These are phyloP conservation scores for Aix galericulata DNA, from an alignment of 2,113 vertebrate species.

Conservation along the genomic window DNA sequence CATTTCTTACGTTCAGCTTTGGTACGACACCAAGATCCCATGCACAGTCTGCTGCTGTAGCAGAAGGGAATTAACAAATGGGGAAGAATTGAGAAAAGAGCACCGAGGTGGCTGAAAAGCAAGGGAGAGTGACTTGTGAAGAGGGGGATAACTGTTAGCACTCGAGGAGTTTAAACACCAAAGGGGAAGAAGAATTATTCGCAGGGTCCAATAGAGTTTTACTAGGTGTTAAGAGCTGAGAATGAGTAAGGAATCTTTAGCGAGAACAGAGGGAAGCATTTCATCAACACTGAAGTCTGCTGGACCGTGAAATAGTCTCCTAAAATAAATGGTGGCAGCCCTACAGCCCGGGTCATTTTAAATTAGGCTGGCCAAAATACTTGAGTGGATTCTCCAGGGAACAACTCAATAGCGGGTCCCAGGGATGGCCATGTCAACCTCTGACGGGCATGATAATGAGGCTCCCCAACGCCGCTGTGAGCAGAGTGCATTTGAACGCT, in stretches of 20 bases:
- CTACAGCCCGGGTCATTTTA: slow-evolving; percentile 12
- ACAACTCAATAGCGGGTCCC: slow-evolving; percentile 6
- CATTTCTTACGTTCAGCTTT: background rate
- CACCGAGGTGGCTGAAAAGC: slow-evolving; percentile 18
- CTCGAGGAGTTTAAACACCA: slow-evolving; percentile 29
- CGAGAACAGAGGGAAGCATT: slow-evolving; percentile 52
- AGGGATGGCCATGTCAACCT: slow-evolving; percentile 4
- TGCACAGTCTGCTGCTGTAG: background rate
- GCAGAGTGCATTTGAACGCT: background rate
- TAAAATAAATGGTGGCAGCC: slow-evolving; percentile 25
- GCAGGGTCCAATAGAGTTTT: slow-evolving; percentile 21
- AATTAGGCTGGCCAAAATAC: slow-evolving; percentile 36
- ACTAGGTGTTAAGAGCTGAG: background rate
- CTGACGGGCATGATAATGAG: background rate
- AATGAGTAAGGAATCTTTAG: slow-evolving; percentile 54
- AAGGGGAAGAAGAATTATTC: slow-evolving; percentile 52
- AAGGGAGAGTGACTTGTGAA: background rate
- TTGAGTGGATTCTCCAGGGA: background rate
- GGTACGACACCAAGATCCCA: background rate
- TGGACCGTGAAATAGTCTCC: slow-evolving; percentile 57
- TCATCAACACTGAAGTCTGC: slow-evolving; percentile 35
- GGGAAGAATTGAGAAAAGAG: slow-evolving; percentile 19
- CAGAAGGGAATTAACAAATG: slow-evolving; percentile 24
- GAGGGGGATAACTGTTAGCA: slow-evolving; percentile 11
- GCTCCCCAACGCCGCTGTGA: background rate